phyloP scores from a whole-genome alignment of 2,113 vertebrate genomes.

The Saccopteryx bilineata region DNA sequence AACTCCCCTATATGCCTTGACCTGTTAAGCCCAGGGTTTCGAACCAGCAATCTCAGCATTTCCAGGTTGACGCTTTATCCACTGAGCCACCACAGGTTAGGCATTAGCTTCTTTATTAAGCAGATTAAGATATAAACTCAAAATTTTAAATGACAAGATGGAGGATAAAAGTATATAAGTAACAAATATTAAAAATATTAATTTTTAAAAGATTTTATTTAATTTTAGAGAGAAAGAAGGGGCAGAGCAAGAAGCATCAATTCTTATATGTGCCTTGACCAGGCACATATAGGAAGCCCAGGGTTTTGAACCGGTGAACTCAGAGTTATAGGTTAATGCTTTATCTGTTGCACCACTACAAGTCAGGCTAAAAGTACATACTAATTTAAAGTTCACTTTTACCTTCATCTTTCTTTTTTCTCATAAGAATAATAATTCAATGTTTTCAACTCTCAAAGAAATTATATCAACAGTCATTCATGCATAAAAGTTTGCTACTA shows the following conservation, averaged over 20 bases:
- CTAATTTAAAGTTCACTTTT: background rate
- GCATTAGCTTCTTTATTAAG: background rate
- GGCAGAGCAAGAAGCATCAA: no score
- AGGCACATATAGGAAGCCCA: background rate
- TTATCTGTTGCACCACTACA: no score
- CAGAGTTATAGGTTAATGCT: no score
- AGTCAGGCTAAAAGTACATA: no score
- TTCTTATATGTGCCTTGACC: no score
- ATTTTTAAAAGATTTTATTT: background rate
- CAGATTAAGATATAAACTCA: background rate
- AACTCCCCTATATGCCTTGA: no score
- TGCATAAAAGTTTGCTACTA: background rate
- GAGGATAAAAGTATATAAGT: background rate
- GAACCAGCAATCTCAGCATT: no score
- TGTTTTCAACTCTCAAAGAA: constrained; percentile 4
- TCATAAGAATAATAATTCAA: background rate
- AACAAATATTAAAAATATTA: background rate
- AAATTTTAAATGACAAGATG: background rate
- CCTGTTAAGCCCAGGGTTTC: no score
- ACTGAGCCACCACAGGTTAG: no score
- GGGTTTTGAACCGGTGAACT: no score
- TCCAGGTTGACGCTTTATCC: no score
- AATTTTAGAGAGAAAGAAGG: no score
- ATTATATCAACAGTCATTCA: background rate
- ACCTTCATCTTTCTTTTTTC: background rate